Percentiles rank a stretch among this genome's conserved stretches.
phyloP scores from a whole-genome alignment of 2,888 invertebrate genomes.

The Rhopalosiphum nymphaeae region DNA sequence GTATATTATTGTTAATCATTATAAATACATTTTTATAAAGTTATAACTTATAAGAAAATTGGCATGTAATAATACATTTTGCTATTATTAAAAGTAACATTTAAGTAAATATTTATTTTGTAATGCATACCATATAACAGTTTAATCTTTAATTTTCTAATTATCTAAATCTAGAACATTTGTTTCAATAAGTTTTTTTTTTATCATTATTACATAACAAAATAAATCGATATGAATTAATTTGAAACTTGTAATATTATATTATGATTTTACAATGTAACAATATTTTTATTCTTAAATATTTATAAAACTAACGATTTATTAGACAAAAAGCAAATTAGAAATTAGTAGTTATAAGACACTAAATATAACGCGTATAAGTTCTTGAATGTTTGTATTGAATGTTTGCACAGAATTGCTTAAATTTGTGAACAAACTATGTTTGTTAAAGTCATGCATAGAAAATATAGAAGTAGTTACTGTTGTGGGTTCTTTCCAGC shows the following conservation, averaged over 20 bases:
- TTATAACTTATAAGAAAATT: neutral
- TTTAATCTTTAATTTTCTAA: neutral
- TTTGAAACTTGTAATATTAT: neutral
- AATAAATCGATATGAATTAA: neutral
- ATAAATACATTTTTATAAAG: neutral
- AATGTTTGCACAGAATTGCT: neutral
- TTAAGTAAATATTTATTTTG: too few relatives aligned
- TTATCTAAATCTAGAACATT: neutral
- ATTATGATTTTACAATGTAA: neutral
- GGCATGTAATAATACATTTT: neutral
- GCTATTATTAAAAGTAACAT: neutral
- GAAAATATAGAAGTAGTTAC: constrained; percentile 24
- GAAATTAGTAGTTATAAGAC: neutral
- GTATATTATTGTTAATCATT: neutral
- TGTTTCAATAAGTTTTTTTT: neutral
- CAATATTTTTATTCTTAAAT: neutral
- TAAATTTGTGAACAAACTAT: constrained; percentile 9
- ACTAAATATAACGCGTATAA: neutral
- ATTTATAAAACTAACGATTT: neutral
- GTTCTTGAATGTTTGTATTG: neutral
- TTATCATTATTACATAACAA: neutral
- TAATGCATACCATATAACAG: too few relatives aligned
- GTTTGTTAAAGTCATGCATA: neutral
- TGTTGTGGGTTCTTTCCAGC: neutral
- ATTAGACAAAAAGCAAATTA: neutral